These are phyloP conservation scores for Natrix natrix DNA, from an alignment of 2,797 vertebrate species.

Conservation along the genomic window DNA sequence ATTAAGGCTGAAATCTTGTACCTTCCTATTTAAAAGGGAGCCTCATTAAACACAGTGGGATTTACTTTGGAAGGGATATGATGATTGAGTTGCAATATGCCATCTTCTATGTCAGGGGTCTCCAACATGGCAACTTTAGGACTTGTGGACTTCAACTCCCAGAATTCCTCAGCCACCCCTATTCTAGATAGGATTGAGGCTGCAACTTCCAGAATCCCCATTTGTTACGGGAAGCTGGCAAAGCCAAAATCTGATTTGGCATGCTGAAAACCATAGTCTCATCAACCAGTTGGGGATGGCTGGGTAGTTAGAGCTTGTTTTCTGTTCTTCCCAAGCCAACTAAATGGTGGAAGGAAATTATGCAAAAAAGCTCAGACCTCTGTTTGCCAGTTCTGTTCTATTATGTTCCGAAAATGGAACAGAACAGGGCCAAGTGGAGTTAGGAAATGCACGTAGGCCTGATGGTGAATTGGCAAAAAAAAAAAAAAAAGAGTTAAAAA, in stretches of 20 bases:
- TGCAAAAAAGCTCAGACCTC: neutral
- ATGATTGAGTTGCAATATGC: neutral
- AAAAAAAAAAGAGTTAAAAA: neutral
- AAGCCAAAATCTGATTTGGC: neutral
- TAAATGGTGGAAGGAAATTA: neutral
- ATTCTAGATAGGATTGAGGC: neutral
- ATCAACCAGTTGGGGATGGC: neutral
- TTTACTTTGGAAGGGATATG: neutral
- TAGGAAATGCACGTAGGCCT: neutral
- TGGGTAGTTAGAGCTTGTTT: neutral
- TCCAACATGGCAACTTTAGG: too few relatives aligned
- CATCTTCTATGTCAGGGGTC: too few relatives aligned
- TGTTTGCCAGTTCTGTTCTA: neutral
- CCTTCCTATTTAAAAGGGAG: neutral
- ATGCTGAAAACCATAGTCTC: neutral
- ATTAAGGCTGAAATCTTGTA: neutral
- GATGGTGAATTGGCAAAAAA: neutral
- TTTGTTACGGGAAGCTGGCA: neutral
- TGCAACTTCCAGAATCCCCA: neutral
- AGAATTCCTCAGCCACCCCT: too few relatives aligned
- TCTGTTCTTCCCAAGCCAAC: neutral
- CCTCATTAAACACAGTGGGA: neutral
- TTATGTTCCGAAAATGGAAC: neutral
- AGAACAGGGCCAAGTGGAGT: neutral
- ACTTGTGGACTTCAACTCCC: too few relatives aligned